Percentiles rank a stretch among this genome's conserved stretches.
Evolutionary conservation across 1,140 invertebrate species (phyloP).

Genomic region (Drosophila murphyi): DNA sequence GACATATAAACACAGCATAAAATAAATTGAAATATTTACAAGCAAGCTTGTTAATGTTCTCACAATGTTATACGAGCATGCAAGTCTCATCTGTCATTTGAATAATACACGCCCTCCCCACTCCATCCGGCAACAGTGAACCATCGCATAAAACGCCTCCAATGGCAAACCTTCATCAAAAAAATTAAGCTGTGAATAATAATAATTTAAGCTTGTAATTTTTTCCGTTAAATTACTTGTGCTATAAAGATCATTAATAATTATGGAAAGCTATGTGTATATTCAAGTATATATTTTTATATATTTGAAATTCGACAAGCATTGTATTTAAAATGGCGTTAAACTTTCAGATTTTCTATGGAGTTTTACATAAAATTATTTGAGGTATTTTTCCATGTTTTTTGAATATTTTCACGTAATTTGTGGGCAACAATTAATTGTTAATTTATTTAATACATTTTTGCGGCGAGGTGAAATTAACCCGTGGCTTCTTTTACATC

Average conservation of each 20-base stretch:
- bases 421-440: neutral
- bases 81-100: conserved; percentile 60
- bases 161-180: conserved; percentile 49
- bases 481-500: too few species aligned
- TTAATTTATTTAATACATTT: neutral
- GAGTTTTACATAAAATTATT: too few species aligned
- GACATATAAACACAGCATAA: conserved; percentile 68
- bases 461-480: neutral
- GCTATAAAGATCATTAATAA: too few species aligned
- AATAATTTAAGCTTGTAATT: too few species aligned
- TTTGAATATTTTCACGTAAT: neutral
- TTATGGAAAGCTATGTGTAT: too few species aligned
- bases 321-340: too few species aligned
- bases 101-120: conserved; percentile 14
- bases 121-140: conserved; percentile 19
- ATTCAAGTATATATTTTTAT: too few species aligned
- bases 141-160: conserved; percentile 19
- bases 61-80: conserved; percentile 63
- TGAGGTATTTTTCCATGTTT: too few species aligned
- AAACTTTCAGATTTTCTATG: too few species aligned
- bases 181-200: conserved; percentile 17
- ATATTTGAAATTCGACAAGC: too few species aligned
- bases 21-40: conserved; percentile 83
- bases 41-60: conserved; percentile 75
- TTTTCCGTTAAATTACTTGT: neutral